Base-by-base conservation (phyloP, 1,140 invertebrate genomes). In the Pantala flavescens region DNA sequence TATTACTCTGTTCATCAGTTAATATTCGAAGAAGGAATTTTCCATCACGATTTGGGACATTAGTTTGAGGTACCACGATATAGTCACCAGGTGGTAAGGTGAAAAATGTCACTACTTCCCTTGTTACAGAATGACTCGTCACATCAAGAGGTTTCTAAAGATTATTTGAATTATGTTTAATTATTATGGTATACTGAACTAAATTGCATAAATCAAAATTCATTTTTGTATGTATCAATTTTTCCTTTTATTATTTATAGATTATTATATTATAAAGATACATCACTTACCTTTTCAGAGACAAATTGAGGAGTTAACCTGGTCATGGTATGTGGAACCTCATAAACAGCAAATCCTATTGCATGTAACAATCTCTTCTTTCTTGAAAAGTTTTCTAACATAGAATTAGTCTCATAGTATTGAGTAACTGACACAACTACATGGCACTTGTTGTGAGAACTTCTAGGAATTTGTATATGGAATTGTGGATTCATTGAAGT, bases 21-120 rank as follows among this genome's bases (percentile, higher is more conserved):
- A 63, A 63, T 63, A 91, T 88, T 74, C 90, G 82, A 55, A 91
- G 83, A 24, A 91, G 84, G 82, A 91, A 91, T 82, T 89, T 89
- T 63, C 87, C 88, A 79, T 91, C 89, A 77, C 86, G 84, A 84
- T 91, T 89, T 23, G 90, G 86, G 71, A 86, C 82, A 75, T 87
- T 86, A 16, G 90, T 90, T 83, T 91, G 90, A 43, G 91, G 91
- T 72, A 93, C 87, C n/a, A 93, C 87, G 70, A 92, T 87, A 81
- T 92, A 93, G 80, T 91, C 89, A 5, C 91, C 91, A 21, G 91
- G 87, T 42, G 89, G 89, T 76, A 93, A 82, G 23, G 90, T 88
- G 81, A 92, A 90, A 81, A 92, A 90, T 43, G 90, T 91, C 5
- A 86, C 88, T 42, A 91, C 88, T 83, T 93, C 90, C 77, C 90